Base-by-base conservation (phyloP, 92 coral and sea anemone genomes). In the Porites lobata region DNA sequence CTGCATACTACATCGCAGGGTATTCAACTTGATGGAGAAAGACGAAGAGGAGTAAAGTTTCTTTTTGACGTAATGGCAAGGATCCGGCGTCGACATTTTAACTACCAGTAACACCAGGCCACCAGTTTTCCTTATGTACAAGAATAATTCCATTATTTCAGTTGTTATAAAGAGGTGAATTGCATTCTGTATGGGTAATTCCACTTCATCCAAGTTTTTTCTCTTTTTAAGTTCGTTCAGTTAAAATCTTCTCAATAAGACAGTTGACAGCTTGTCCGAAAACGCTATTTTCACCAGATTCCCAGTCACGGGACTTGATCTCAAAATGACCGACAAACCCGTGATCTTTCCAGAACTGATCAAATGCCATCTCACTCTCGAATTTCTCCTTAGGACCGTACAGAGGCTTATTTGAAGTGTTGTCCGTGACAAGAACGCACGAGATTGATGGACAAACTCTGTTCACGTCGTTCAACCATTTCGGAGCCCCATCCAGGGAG, bases 371-470 rank as follows among this genome's bases (percentile, higher is more conserved):
- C 61, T 56, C 61, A 8, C 61, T 56, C 61, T 56, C 61, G 61
- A 56, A 56, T 56, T 10, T 56, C 61, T 56, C 15, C 0, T 17
- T 4, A 14, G 61, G 1, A n/a, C n/a, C n/a, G n/a, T n/a, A n/a
- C n/a, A n/a, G n/a, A n/a, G n/a, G n/a, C n/a, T n/a, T n/a, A n/a
- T n/a, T n/a, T n/a, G n/a, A n/a, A n/a, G n/a, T n/a, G n/a, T n/a
- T n/a, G n/a, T n/a, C 94, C 21, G 91, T 86, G 62, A 93, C 17
- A 62, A 93, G 84, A 68, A 93, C 92, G 29, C 89, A 71, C 47
- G 92, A 92, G 19, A 90, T 26, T 7, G 89, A 53, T 15, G 52
- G 72, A 69, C 8, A 20, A 54, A 13, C 1, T 38, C 6, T 38
- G 59, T 64, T 65, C 67, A 89, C 56, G 50, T 63, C 70, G 29